Conservation (phyloP, 2,113 vertebrate genomes). For the Alethe diademata region DNA sequence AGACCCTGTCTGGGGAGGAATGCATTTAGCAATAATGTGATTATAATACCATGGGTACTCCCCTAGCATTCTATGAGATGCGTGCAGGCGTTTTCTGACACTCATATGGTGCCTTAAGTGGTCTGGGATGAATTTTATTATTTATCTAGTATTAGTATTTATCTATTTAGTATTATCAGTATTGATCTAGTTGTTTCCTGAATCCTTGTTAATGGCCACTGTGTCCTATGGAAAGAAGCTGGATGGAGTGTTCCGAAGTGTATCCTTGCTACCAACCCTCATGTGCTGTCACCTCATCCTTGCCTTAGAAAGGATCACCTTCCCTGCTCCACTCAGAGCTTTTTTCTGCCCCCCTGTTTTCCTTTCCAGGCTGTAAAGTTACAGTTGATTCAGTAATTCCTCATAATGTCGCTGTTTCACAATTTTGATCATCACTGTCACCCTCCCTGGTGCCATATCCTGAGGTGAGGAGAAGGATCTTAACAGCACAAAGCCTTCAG, state of each 20-base stretch:
- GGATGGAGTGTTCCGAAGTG: background rate
- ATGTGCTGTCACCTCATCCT: background rate
- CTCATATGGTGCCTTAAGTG: background rate
- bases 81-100: background rate
- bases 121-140: background rate
- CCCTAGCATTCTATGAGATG: background rate
- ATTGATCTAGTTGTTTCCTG: background rate
- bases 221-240: background rate
- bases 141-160: background rate
- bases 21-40: background rate
- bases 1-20: background rate
- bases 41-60: background rate
- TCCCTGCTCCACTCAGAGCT: background rate
- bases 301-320: background rate
- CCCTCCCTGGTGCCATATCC: background rate
- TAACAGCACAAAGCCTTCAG: background rate
- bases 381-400: background rate
- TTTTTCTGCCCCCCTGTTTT: background rate
- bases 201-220: background rate
- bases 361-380: background rate
- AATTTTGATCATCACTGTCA: background rate
- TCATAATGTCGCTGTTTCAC: background rate
- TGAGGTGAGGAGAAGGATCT: background rate
- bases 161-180: too few species aligned
- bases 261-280: background rate